Percentiles rank a stretch among this genome's conserved stretches.
Evolutionary conservation across 1,140 invertebrate species (phyloP).

Genomic region (Drosophila littoralis): DNA sequence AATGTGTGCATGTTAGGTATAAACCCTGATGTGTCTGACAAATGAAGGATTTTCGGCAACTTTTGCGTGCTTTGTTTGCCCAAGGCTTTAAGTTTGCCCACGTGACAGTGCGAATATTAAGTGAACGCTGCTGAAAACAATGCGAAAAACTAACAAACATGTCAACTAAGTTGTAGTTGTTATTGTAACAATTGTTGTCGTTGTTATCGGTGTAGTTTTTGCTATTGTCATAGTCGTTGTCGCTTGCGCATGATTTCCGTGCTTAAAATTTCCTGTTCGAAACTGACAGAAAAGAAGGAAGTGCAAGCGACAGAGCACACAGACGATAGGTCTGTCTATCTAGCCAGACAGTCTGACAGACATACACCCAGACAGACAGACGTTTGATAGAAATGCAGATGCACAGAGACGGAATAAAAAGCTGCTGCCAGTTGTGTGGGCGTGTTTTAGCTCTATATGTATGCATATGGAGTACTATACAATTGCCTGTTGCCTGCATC

Average conservation of each 20-base stretch:
- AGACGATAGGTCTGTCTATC: too few species aligned
- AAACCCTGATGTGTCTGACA: slow-evolving; percentile 2
- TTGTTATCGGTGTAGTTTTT: slow-evolving; percentile 15
- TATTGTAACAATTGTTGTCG: slow-evolving; percentile 26
- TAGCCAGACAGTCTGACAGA: not conserved
- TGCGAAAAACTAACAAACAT: slow-evolving; percentile 51
- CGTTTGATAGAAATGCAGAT: slow-evolving; percentile 48
- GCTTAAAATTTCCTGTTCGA: slow-evolving; percentile 76
- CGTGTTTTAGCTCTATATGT: not conserved
- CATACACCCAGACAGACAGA: slow-evolving; percentile 30
- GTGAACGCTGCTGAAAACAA: slow-evolving; percentile 29
- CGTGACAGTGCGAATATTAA: slow-evolving; percentile 38
- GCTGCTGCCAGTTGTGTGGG: slow-evolving; percentile 9
- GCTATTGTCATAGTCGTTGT: slow-evolving; percentile 38
- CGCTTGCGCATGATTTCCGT: slow-evolving; percentile 73
- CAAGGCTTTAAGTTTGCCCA: slow-evolving; percentile 28
- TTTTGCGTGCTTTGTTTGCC: not conserved
- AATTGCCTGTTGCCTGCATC: not conserved
- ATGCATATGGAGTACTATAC: not conserved
- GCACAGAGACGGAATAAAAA: slow-evolving; percentile 23
- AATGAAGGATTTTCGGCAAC: slow-evolving; percentile 14
- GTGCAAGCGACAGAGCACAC: slow-evolving; percentile 34
- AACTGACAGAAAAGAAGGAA: slow-evolving; percentile 69
- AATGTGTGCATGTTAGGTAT: slow-evolving; percentile 20
- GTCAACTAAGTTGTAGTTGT: slow-evolving; percentile 26